These are phyloP conservation scores for Clupea harengus DNA, from an alignment of 2,113 vertebrate species.

Conservation along the genomic window DNA sequence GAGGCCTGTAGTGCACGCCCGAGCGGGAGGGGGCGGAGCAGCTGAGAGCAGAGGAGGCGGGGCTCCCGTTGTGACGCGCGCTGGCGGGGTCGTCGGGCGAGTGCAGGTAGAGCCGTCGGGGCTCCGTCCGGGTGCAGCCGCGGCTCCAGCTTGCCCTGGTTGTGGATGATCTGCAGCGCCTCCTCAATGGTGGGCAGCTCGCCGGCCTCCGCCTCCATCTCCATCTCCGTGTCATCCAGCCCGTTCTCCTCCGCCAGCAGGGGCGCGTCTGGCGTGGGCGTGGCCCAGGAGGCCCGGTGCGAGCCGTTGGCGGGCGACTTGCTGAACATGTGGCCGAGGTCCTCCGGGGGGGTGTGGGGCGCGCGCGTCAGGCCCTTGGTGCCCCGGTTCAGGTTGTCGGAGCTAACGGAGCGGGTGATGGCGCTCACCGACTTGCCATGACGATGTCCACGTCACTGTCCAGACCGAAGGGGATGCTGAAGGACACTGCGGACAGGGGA, in stretches of 20 bases:
- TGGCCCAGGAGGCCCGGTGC: constrained; percentile 69
- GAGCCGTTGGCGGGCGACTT: constrained; percentile 54
- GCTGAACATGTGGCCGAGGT: constrained; percentile 59
- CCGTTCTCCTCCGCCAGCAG: constrained; percentile 68
- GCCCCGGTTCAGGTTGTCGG: constrained; percentile 78
- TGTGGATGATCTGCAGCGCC: constrained; percentile 90
- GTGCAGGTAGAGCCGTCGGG: constrained; percentile 85
- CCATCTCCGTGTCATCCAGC: constrained; percentile 47
- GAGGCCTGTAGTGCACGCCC: constrained; percentile 65
- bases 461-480: constrained; percentile 92
- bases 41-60: constrained; percentile 51
- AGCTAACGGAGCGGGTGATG: constrained; percentile 82
- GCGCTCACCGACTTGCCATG: constrained; percentile 81
- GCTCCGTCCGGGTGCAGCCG: constrained; percentile 86
- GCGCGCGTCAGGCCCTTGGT: constrained; percentile 53
- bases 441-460: constrained; percentile 92
- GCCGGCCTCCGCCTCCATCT: constrained; percentile 53
- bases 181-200: constrained; percentile 91
- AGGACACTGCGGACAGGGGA: constrained; percentile 84
- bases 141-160: constrained; percentile 80
- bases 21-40: constrained; percentile 69
- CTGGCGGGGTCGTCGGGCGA: constrained; percentile 73
- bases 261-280: constrained; percentile 57
- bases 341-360: constrained; percentile 68
- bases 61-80: constrained; percentile 52